phyloP scores from a whole-genome alignment of 37 sponge, comb jelly and placozoan genomes.

The Oopsacas minuta region DNA sequence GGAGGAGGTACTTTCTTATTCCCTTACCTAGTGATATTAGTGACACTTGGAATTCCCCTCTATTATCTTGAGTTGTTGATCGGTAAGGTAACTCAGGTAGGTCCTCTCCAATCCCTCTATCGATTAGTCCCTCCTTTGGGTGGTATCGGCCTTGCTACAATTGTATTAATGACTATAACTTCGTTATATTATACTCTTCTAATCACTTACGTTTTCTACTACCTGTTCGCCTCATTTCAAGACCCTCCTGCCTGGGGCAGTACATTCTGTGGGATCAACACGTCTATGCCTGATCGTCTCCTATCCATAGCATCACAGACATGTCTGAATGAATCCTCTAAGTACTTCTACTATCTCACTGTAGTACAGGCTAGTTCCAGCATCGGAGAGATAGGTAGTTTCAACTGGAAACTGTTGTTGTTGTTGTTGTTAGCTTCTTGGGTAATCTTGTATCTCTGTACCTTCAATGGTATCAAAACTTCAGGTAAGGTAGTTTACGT shows the following conservation, averaged over 20 bases:
- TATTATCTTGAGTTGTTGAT: constrained; percentile 74
- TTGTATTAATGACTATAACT: constrained; percentile 40
- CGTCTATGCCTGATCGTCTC: background rate
- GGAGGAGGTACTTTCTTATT: constrained; percentile 92
- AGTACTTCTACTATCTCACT: constrained; percentile 72
- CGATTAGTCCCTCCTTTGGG: constrained; percentile 47
- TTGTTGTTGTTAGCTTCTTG: constrained; percentile 44
- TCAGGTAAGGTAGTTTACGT: constrained; percentile 79
- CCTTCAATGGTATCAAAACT: constrained; percentile 72
- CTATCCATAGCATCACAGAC: background rate
- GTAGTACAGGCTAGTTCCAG: constrained; percentile 40
- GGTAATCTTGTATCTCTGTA: constrained; percentile 70
- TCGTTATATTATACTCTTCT: constrained; percentile 80
- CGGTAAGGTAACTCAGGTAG: constrained; percentile 45
- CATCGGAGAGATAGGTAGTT: constrained; percentile 38
- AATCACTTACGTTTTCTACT: constrained; percentile 75
- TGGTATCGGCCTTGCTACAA: constrained; percentile 71
- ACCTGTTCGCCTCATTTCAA: constrained; percentile 73
- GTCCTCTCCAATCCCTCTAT: constrained; percentile 54
- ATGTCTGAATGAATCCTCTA: constrained; percentile 10
- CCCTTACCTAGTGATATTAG: constrained; percentile 72
- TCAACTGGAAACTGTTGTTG: constrained; percentile 78
- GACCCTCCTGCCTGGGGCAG: constrained; percentile 66
- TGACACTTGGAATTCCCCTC: constrained; percentile 71
- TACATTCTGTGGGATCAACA: background rate